Percentiles rank a stretch among this genome's conserved stretches.
These are phyloP conservation scores for Columba livia DNA, from an alignment of 2,113 vertebrate species.

Conservation along the genomic window DNA sequence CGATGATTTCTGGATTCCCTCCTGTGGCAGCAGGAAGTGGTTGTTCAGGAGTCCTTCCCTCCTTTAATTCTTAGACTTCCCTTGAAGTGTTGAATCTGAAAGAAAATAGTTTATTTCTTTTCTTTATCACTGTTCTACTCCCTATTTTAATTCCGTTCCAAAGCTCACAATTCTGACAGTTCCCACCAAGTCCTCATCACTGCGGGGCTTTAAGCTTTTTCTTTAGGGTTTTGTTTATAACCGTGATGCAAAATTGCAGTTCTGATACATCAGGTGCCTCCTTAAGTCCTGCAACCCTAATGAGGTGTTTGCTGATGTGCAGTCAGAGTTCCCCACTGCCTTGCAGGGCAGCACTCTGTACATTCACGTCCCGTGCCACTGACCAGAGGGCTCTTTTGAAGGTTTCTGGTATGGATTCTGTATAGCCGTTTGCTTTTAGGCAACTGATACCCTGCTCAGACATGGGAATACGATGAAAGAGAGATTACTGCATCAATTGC, in stretches of 20 bases:
- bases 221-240: background rate
- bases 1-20: background rate
- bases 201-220: background rate
- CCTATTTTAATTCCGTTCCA: background rate
- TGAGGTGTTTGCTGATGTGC: background rate
- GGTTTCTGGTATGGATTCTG: background rate
- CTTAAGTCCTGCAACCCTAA: background rate
- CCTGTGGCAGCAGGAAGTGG: background rate
- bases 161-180: background rate
- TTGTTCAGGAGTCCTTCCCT: background rate
- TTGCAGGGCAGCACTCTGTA: background rate
- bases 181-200: background rate
- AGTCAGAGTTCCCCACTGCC: background rate
- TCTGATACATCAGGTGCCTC: background rate
- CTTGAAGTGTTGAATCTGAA: background rate
- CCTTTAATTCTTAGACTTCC: background rate
- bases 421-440: background rate
- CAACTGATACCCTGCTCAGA: background rate
- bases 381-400: background rate
- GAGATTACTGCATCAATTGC: background rate
- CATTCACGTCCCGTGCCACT: fast-evolving
- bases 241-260: background rate
- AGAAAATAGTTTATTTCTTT: background rate
- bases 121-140: background rate
- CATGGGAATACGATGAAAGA: fast-evolving